A percentile compares a stretch with the other conserved stretches of the same genome.
These are phyloP conservation scores for Cryptoleucopteryx plumbea DNA, from an alignment of 2,113 vertebrate genomes.

Conservation along the genomic window DNA sequence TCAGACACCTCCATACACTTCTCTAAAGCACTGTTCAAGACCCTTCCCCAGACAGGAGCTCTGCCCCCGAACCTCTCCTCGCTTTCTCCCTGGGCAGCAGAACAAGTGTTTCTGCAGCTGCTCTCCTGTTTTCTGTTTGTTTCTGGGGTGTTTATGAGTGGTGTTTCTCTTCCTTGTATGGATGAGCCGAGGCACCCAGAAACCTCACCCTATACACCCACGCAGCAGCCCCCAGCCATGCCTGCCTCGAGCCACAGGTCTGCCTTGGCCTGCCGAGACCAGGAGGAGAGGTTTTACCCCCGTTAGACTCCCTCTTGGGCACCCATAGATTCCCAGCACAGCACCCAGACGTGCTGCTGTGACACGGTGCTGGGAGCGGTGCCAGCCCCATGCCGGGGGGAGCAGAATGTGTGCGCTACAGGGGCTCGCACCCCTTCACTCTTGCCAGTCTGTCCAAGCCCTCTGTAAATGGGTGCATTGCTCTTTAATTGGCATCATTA, in stretches of 20 bases:
- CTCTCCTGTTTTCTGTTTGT: neutral
- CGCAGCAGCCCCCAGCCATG: fast-evolving
- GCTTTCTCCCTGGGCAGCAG: neutral
- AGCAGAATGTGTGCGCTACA: neutral
- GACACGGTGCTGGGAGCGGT: fast-evolving
- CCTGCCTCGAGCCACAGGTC: neutral
- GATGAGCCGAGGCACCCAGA: neutral
- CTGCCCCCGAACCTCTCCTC: neutral
- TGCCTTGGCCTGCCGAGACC: neutral
- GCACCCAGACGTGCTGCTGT: neutral
- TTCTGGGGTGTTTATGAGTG: neutral
- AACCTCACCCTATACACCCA: neutral
- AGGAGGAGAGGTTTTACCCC: neutral
- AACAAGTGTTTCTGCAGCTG: neutral
- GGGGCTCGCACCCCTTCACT: neutral
- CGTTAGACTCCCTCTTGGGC: fast-evolving
- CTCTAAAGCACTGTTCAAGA: neutral
- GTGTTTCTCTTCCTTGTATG: neutral
- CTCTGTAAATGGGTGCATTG: neutral
- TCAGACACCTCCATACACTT: neutral
- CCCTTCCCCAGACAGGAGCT: neutral
- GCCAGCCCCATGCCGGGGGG: neutral
- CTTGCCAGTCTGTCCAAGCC: neutral
- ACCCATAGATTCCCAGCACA: neutral
- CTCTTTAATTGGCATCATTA: constrained; percentile 64